phyloP scores from a whole-genome alignment of 2,888 invertebrate genomes.

The Melinaea menophilus region DNA sequence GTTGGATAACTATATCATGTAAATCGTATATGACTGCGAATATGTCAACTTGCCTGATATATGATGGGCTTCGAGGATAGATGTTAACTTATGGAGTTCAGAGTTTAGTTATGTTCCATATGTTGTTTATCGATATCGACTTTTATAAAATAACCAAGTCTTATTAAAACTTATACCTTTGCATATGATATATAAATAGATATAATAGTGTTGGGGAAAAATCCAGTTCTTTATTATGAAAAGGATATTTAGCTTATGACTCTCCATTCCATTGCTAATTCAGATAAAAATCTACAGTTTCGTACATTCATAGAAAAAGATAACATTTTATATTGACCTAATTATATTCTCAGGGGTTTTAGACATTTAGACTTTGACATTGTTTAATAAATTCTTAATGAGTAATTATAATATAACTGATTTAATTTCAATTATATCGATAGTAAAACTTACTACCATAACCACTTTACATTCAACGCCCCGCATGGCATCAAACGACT shows the following conservation, averaged over 20 bases:
- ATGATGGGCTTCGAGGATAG: slow-evolving; percentile 62
- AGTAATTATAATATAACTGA: slow-evolving; percentile 12
- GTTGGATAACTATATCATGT: slow-evolving; percentile 39
- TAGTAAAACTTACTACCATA: slow-evolving; percentile 37
- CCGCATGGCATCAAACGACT: slow-evolving; percentile 61
- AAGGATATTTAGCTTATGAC: too few species aligned
- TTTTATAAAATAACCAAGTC: not conserved
- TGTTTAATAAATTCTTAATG: not conserved
- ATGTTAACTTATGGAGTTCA: slow-evolving; percentile 73
- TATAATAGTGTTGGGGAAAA: too few species aligned
- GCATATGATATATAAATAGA: too few species aligned
- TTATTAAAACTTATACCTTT: too few species aligned
- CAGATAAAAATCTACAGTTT: too few species aligned
- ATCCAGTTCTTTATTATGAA: too few species aligned
- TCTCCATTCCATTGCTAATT: too few species aligned
- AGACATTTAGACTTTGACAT: too few species aligned
- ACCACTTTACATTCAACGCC: slow-evolving; percentile 68
- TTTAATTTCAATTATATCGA: slow-evolving; percentile 23
- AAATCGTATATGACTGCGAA: slow-evolving; percentile 62
- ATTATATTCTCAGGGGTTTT: too few species aligned
- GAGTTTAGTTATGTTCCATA: slow-evolving; percentile 42
- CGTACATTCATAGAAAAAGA: too few species aligned
- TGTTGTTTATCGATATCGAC: not conserved
- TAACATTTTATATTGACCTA: too few species aligned
- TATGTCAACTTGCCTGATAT: slow-evolving; percentile 68